Conservation (phyloP, 1,140 invertebrate genomes). For the Bombus waltoni region DNA sequence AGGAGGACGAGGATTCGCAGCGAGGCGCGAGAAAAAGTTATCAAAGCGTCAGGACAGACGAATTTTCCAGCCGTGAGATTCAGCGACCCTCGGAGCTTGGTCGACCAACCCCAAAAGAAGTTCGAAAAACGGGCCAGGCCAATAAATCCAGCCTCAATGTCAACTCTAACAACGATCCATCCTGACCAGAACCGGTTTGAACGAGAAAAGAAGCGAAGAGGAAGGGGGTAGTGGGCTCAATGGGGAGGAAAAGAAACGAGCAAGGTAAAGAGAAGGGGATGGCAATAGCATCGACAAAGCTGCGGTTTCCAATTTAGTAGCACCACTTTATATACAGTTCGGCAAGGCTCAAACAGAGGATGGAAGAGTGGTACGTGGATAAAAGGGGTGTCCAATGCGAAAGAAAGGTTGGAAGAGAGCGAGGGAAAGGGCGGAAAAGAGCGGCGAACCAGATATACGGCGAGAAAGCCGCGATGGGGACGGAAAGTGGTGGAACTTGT, state of each 20-base stretch:
- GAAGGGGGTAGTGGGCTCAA: neutral
- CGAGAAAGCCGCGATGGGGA: slow-evolving; percentile 2
- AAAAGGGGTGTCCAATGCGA: neutral
- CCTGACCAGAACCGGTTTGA: slow-evolving; percentile 26
- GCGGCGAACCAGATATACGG: neutral
- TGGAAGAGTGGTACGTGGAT: slow-evolving; percentile 15
- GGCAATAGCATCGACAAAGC: slow-evolving; percentile 65
- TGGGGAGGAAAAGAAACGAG: slow-evolving; percentile 20
- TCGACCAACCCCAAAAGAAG: neutral
- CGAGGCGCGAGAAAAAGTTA: slow-evolving; percentile 10
- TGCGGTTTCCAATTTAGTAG: slow-evolving; percentile 66
- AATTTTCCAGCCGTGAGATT: slow-evolving; percentile 20
- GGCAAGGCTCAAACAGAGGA: slow-evolving; percentile 57
- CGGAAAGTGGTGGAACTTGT: slow-evolving; percentile 60
- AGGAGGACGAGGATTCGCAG: neutral
- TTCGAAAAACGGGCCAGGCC: slow-evolving; percentile 32
- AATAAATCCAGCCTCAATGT: slow-evolving; percentile 62
- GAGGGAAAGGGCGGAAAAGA: neutral
- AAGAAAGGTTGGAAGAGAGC: slow-evolving; percentile 11
- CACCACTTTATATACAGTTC: slow-evolving; percentile 67
- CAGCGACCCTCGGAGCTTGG: neutral
- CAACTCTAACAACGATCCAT: slow-evolving; percentile 59
- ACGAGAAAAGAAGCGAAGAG: neutral
- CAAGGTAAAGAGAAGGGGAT: slow-evolving; percentile 38
- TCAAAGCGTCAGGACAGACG: slow-evolving; percentile 33